Base-by-base conservation (phyloP, 2,797 vertebrate genomes). In the Meriones psammophilus region DNA sequence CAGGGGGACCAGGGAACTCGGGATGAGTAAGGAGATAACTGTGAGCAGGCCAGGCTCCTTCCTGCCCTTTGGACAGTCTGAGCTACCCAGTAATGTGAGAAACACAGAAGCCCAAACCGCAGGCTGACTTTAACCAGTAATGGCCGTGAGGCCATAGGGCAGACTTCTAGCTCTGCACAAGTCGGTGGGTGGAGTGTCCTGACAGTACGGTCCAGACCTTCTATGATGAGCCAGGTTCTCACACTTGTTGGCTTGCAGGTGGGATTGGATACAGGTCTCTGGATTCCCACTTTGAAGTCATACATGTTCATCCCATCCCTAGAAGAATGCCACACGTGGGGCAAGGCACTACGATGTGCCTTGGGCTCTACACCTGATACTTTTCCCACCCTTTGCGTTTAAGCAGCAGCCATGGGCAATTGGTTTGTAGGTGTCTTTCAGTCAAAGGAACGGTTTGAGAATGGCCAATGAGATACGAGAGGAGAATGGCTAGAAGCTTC, bases 311-410 rank as follows among this genome's bases (percentile, higher is more conserved):
- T 30, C 60, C 58, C 8, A 18, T 13, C 46, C 33, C 62, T 68
- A 26, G 77, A 42, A 46, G 46, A 39, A 64, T 2, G 0, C n/a
- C 50, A 0, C 0, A 36, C n/a, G 8, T 5, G 0, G 0, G 42
- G 56, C 6, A 7, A 5, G 15, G 0, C 22, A 9, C 36, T 2
- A n/a, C 7, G 2, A 10, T 1, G 10, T 18, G 6, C 24, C 36
- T 1, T 0, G 22, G 17, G 39, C 3, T 24, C 8, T n/a, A 76
- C 3, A 18, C 68, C 69, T 20, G n/a, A 3, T 0, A 0, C 42
- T 4, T 15, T 33, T 14, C 14, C n/a, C 6, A 8, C 0, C 2
- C n/a, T 39, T 10, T 66, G 26, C 4, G 8, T 62, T 0, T 0
- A 26, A 4, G 12, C 17, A 3, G 54, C 73, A 54, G 68, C 30